These are phyloP conservation scores for Caenorhabditis sulstoni DNA, from an alignment of 2,888 invertebrate species.

Conservation along the genomic window DNA sequence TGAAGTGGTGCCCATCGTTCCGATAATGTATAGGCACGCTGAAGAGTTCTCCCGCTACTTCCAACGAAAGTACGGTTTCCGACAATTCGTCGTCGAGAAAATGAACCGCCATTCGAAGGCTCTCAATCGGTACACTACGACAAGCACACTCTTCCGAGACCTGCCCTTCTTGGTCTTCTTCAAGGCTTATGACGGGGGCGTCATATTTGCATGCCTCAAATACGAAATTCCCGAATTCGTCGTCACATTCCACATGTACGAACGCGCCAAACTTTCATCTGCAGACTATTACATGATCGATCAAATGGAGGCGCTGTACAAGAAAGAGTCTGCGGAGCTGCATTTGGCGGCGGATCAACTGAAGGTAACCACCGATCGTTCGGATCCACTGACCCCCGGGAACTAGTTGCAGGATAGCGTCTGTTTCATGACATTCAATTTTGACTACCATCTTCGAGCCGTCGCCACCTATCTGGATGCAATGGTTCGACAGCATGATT, in stretches of 20 bases:
- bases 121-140: conserved; percentile 50
- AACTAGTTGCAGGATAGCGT: conserved; percentile 46
- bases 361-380: conserved; percentile 4
- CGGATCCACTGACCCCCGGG: background rate
- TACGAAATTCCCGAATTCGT: conserved; percentile 50
- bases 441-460: conserved; percentile 48
- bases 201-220: conserved; percentile 40
- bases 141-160: conserved; percentile 3
- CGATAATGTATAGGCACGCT: conserved; percentile 48
- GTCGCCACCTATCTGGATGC: conserved; percentile 33
- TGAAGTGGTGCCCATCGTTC: conserved; percentile 11
- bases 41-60: conserved; percentile 47
- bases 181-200: conserved; percentile 47
- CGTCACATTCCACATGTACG: conserved; percentile 45
- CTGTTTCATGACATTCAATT: conserved; percentile 51
- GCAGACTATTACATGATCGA: conserved; percentile 55
- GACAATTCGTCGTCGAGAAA: conserved; percentile 25
- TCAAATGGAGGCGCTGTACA: conserved; percentile 46
- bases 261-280: conserved; percentile 40
- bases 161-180: conserved; percentile 52
- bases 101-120: conserved; percentile 31
- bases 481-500: conserved; percentile 5
- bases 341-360: conserved; percentile 30
- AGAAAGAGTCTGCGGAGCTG: conserved; percentile 37
- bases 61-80: conserved; percentile 28